Evolutionary conservation across 2,888 invertebrate genomes (phyloP), one percentile per base, ranked within the genome.

Genomic region (Macrosiphum euphorbiae): DNA sequence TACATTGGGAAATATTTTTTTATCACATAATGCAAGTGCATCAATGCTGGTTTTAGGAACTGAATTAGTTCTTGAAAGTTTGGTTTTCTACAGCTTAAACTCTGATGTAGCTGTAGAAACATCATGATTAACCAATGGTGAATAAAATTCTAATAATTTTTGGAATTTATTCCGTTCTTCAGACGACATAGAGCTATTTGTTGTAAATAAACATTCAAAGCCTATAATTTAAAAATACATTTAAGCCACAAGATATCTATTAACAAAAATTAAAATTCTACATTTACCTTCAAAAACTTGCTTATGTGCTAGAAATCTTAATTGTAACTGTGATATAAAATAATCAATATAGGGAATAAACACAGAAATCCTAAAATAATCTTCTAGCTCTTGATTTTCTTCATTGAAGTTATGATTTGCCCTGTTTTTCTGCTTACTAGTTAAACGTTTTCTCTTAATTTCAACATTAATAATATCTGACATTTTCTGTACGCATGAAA

Each of bases 81-180:
- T 58, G 2, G 58, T 58, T 58, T 28, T 58, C 58, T 28, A 58
- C 58, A 58, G 26, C 58, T 58, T 58, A 58, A 92, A 95, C 95
- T 35, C n/a, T 50, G n/a, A 26, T 58, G 58, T 58, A 58, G 58
- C 58, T 58, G 26, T 58, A 8, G 58, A 24, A 58, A 58, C 28
- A 58, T 58, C 24, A 24, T 58, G 28, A 58, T 58, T 24, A 58
- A 58, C 58, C 58, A 58, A 58, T 58, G 58, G 58, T 58, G 58
- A 26, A 90, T 90, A 61, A 41, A 90, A 61, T 41, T 61, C 41
- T 90, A 61, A 47, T 47, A 41, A 92, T 24, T 35, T 55, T 26
- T 88, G 84, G 84, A n/a, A 84, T 20, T 10, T 84, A 84, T 84
- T 84, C n/a, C 41, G 85, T 85, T 85, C 41, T 85, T 85, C 24